These are phyloP conservation scores for Phyllostomus discolor DNA, from an alignment of 2,113 vertebrate genomes.

Conservation along the genomic window DNA sequence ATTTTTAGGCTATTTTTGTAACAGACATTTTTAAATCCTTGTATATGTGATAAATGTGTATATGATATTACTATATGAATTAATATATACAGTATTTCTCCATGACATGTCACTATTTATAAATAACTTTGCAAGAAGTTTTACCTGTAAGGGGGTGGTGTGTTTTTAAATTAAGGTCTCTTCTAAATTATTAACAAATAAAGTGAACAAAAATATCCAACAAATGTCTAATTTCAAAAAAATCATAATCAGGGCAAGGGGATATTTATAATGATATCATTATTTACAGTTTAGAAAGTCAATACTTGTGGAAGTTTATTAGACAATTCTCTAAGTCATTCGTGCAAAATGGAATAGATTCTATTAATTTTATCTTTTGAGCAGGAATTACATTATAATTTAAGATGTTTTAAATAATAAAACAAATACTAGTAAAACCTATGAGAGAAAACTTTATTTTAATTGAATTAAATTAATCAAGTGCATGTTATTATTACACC, in stretches of 20 bases:
- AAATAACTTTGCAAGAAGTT: not conserved
- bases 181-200: not conserved
- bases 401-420: not conserved
- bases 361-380: not conserved
- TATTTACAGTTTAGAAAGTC: not conserved
- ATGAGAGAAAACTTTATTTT: not conserved
- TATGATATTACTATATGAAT: not conserved
- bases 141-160: not conserved
- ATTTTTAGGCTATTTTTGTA: not conserved
- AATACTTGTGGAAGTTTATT: not conserved
- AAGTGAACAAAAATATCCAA: not conserved
- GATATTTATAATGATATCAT: not conserved
- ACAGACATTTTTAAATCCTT: constrained; percentile 47
- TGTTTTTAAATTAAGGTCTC: not conserved
- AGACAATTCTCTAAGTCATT: not conserved
- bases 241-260: not conserved
- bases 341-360: not conserved
- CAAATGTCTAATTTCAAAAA: not conserved
- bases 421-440: not conserved
- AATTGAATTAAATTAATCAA: constrained; percentile 18
- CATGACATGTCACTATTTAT: not conserved
- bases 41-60: not conserved
- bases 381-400: not conserved
- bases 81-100: not conserved
- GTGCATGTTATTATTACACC: not conserved